phyloP scores from a whole-genome alignment of 2,888 invertebrate genomes.

The Himalopsyche kuldschensis region DNA sequence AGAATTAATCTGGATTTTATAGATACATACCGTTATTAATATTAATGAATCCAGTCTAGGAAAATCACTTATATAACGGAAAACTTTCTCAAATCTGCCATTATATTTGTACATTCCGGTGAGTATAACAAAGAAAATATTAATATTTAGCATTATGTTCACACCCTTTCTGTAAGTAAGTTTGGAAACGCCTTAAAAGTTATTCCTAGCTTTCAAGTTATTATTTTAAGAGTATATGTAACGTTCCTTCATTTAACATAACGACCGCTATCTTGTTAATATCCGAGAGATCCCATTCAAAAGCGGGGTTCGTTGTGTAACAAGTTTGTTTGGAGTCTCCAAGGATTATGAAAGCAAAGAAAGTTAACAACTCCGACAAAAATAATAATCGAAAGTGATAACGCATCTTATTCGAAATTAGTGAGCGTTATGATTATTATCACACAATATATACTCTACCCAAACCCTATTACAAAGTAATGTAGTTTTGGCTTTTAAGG shows the following conservation, averaged over 20 bases:
- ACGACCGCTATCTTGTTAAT: background rate
- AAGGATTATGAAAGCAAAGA: background rate
- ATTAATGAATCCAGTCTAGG: no score
- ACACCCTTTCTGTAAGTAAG: background rate
- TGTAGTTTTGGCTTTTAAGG: no score
- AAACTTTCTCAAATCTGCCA: background rate
- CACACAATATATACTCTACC: no score
- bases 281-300: background rate
- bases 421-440: background rate
- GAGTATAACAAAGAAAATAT: background rate
- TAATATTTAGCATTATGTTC: background rate
- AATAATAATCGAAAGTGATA: background rate
- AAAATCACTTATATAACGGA: no score
- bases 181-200: background rate
- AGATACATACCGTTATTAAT: no score
- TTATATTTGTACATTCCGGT: background rate
- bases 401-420: background rate
- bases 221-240: slow-evolving; percentile 1
- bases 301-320: background rate
- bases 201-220: background rate
- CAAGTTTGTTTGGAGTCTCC: background rate
- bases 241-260: background rate
- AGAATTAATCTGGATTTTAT: no score
- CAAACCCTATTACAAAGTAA: no score
- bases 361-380: background rate